These are phyloP conservation scores for Augiades crinisus DNA, from an alignment of 2,888 invertebrate species.

Conservation along the genomic window DNA sequence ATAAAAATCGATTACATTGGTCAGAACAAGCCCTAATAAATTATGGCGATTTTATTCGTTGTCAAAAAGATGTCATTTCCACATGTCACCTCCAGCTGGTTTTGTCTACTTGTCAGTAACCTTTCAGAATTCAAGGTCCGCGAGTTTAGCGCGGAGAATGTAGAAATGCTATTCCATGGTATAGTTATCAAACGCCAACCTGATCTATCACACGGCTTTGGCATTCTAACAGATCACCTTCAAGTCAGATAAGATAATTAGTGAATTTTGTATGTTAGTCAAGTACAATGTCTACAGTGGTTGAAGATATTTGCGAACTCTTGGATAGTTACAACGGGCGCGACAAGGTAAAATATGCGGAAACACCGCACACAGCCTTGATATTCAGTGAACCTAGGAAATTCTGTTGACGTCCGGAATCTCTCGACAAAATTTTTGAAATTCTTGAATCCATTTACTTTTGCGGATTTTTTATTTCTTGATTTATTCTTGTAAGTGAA, in stretches of 20 bases:
- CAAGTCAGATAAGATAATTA: conserved; percentile 11
- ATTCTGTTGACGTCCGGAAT: neutral
- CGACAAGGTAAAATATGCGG: conserved; percentile 86
- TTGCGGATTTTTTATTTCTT: neutral
- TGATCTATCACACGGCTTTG: conserved; percentile 42
- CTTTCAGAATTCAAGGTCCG: conserved; percentile 53
- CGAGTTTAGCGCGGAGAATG: conserved; percentile 47
- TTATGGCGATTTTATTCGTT: neutral
- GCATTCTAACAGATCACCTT: conserved; percentile 12
- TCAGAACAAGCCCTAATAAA: too few species aligned
- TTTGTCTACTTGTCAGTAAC: conserved; percentile 30
- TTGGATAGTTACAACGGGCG: conserved; percentile 92
- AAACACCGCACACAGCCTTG: conserved; percentile 50
- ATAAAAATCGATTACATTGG: too few species aligned
- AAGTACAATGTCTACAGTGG: conserved; percentile 56
- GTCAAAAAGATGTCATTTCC: conserved; percentile 1
- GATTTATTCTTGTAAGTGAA: too few species aligned
- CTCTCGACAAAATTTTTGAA: neutral
- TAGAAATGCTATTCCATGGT: conserved; percentile 51
- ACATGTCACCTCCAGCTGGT: conserved; percentile 23
- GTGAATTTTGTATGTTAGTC: conserved; percentile 22
- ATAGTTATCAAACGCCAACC: conserved; percentile 52
- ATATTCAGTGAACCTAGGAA: conserved; percentile 35
- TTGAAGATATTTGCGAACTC: conserved; percentile 84
- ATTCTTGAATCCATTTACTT: neutral